phyloP scores from a whole-genome alignment of 1,140 invertebrate genomes.

The Pachypeltis micranthus region DNA sequence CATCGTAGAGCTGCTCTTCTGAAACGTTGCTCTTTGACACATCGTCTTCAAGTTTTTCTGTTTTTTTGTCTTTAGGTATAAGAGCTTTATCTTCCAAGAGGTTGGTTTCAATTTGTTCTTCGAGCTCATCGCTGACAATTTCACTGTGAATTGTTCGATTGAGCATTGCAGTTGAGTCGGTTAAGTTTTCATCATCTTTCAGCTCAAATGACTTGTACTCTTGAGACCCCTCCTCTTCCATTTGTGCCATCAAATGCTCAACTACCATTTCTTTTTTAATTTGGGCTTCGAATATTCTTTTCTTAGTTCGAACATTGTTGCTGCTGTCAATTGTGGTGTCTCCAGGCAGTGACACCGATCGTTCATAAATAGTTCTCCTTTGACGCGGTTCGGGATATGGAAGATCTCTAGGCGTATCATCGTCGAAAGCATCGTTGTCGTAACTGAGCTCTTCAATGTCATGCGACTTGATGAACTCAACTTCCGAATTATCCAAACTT shows the following conservation, averaged over 20 bases:
- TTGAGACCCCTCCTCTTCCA: slow-evolving; percentile 40
- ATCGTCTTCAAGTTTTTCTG: slow-evolving; percentile 21
- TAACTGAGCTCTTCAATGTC: slow-evolving; percentile 32
- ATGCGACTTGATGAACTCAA: slow-evolving; percentile 29
- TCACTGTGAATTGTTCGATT: slow-evolving; percentile 33
- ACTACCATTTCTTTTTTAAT: slow-evolving; percentile 40
- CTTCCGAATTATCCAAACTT: slow-evolving; percentile 31
- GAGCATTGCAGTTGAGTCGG: slow-evolving; percentile 30
- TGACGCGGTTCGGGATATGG: background rate
- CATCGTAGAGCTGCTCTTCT: background rate
- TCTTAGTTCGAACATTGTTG: slow-evolving; percentile 32
- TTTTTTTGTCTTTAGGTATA: slow-evolving; percentile 25
- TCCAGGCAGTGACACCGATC: slow-evolving; percentile 38
- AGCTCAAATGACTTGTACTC: slow-evolving; percentile 35
- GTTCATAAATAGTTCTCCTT: slow-evolving; percentile 36
- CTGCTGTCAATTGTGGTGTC: slow-evolving; percentile 34
- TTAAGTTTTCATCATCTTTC: slow-evolving; percentile 24
- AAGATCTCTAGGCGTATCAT: slow-evolving; percentile 28
- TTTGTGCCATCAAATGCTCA: slow-evolving; percentile 36
- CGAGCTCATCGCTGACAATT: slow-evolving; percentile 34
- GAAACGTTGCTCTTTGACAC: background rate
- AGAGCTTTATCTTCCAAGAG: background rate
- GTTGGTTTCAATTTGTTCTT: slow-evolving; percentile 33
- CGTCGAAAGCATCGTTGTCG: slow-evolving; percentile 41
- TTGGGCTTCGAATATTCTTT: slow-evolving; percentile 38